These are phyloP conservation scores for Pelobates cultripes DNA, from an alignment of 2,797 vertebrate species.

Conservation along the genomic window DNA sequence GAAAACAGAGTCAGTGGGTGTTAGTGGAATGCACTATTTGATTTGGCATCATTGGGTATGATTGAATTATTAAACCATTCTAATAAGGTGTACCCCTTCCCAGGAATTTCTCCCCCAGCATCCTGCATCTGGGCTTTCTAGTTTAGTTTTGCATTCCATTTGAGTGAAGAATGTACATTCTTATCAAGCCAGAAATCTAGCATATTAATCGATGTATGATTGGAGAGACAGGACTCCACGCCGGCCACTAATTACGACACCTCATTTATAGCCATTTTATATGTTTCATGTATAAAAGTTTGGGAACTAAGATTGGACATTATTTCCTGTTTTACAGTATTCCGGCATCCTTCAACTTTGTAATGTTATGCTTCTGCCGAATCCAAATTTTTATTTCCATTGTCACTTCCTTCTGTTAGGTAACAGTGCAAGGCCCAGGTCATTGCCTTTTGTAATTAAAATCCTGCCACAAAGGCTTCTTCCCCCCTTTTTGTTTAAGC, in stretches of 20 bases:
- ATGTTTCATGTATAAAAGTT: not conserved
- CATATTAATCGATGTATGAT: too few relatives aligned
- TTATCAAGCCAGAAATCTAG: too few relatives aligned
- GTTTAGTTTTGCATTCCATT: slow-evolving; percentile 23
- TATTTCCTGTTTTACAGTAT: slow-evolving; percentile 10
- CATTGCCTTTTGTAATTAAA: not conserved
- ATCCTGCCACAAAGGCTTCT: not conserved
- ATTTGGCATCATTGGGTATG: not conserved
- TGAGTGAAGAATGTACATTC: not conserved
- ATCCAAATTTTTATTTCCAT: slow-evolving; percentile 23
- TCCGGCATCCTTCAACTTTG: not conserved
- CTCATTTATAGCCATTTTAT: too few relatives aligned
- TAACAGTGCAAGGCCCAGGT: slow-evolving; percentile 13
- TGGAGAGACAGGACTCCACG: too few relatives aligned
- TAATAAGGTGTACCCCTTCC: not conserved
- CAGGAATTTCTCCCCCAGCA: not conserved
- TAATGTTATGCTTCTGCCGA: not conserved
- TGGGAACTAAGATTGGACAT: not conserved
- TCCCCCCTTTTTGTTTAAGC: not conserved
- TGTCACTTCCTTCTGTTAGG: slow-evolving; percentile 11
- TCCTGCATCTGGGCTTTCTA: not conserved
- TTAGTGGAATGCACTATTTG: slow-evolving; percentile 8
- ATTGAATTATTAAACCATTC: not conserved
- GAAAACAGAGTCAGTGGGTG: not conserved
- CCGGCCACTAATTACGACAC: not conserved